phyloP scores from a whole-genome alignment of 1,140 invertebrate species.

The Heliconius hewitsoni region DNA sequence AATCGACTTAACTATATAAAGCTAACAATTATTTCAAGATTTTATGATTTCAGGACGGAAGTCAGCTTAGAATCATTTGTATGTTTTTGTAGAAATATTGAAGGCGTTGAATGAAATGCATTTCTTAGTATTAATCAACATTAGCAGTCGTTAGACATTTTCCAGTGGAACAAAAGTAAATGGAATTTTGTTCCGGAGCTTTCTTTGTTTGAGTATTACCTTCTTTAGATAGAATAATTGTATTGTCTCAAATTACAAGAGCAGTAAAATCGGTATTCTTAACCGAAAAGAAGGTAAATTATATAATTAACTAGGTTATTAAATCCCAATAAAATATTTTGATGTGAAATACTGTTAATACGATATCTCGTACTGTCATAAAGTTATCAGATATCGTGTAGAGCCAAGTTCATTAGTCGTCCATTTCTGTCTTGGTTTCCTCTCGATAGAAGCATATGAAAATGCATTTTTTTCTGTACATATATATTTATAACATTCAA shows the following conservation, averaged over 20 bases:
- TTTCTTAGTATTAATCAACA: conserved; percentile 12
- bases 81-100: conserved; percentile 16
- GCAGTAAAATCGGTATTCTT: conserved; percentile 1
- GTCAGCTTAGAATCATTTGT: conserved; percentile 4
- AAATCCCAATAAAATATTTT: no score
- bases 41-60: conserved; percentile 21
- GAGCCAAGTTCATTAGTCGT: no score
- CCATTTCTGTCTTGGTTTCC: no score
- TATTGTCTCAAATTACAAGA: conserved; percentile 9
- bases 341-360: no score
- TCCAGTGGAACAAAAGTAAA: conserved; percentile 9
- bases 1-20: conserved; percentile 21
- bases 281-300: neutral
- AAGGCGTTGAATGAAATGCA: neutral
- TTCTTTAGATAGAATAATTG: conserved; percentile 14
- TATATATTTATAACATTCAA: no score
- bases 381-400: no score
- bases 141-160: conserved; percentile 11
- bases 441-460: no score
- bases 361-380: no score
- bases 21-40: conserved; percentile 20
- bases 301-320: no score
- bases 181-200: conserved; percentile 3
- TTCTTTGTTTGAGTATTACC: conserved; percentile 8
- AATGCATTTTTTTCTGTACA: no score